Base-by-base conservation (phyloP, 2,888 invertebrate species). In the Meiosimyza decipiens region DNA sequence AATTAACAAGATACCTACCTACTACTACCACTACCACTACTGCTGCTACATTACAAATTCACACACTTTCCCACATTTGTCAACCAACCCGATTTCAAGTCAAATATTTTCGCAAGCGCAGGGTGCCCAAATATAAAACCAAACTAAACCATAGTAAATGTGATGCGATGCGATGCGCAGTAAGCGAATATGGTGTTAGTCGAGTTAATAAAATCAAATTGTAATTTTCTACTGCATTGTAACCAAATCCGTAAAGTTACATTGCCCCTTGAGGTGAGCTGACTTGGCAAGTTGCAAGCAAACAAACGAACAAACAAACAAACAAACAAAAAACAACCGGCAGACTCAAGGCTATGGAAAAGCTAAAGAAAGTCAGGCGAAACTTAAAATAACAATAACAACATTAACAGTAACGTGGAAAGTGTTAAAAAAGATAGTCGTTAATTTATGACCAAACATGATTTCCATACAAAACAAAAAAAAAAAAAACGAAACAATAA, bases 161-260 rank as follows among this genome's bases (percentile, higher is more conserved):
- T 9, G 40, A 2, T 7, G 40, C 40, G 40, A 40, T 40, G 40
- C 40, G 40, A 2, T 7, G 40, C 40, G 40, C 40, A 40, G 40
- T 40, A 40, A 9, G 40, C 40, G 40, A 40, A 40, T 33, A 12
- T 47, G 15, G 49, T 47, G 18, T 28, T 28, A 59, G 55, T 51
- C 22, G 65, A 71, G 57, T 71, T 59, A 50, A 66, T 54, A 59
- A 59, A 69, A 59, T 62, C 62, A 16, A 55, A 62, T 62, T 62
- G 62, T 40, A 62, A 62, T 40, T 62, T 40, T 62, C n/a, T 62
- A 62, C n/a, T 62, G 47, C 62, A 62, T 62, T 62, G 12, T 70
- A 76, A 71, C 77, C 76, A 79, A 81, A 81, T 81, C 81, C 81
- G 81, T 77, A 80, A 82, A 81, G 78, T 81, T 81, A 73, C 81